Conservation (phyloP, 2,888 invertebrate species). For the Blera fallax region DNA sequence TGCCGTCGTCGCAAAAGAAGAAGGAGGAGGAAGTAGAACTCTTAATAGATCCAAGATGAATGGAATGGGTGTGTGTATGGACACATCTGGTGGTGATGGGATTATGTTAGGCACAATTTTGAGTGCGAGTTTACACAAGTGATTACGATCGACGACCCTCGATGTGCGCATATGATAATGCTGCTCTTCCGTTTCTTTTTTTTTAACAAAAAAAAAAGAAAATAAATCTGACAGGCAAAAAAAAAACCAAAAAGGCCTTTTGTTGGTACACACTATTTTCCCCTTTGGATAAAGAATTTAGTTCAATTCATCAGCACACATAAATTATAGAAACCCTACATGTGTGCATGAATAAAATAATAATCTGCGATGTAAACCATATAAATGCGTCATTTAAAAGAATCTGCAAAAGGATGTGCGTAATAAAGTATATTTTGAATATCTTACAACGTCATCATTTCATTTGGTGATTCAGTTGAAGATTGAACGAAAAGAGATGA, state of each 20-base stretch:
- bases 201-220: constrained; percentile 23
- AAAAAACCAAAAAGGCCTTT: constrained; percentile 27
- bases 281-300: background rate
- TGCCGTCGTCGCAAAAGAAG: background rate
- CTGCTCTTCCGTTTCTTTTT: constrained; percentile 62
- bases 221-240: constrained; percentile 42
- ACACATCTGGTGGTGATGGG: constrained; percentile 62
- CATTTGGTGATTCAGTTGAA: constrained; percentile 1
- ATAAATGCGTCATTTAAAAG: constrained; percentile 34
- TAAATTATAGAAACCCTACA: constrained; percentile 41
- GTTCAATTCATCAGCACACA: constrained; percentile 29
- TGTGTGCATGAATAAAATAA: constrained; percentile 34
- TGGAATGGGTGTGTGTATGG: constrained; percentile 49
- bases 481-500: background rate
- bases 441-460: constrained; percentile 28
- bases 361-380: constrained; percentile 47
- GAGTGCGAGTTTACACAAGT: constrained; percentile 65
- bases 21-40: constrained; percentile 46
- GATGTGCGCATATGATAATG: constrained; percentile 65
- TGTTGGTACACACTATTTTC: constrained; percentile 36
- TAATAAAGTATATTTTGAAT: constrained; percentile 58
- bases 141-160: constrained; percentile 64
- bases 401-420: constrained; percentile 60
- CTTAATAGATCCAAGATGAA: constrained; percentile 48
- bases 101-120: constrained; percentile 59